phyloP scores from a whole-genome alignment of 2,888 invertebrate genomes.

The Calephelis perditalis region DNA sequence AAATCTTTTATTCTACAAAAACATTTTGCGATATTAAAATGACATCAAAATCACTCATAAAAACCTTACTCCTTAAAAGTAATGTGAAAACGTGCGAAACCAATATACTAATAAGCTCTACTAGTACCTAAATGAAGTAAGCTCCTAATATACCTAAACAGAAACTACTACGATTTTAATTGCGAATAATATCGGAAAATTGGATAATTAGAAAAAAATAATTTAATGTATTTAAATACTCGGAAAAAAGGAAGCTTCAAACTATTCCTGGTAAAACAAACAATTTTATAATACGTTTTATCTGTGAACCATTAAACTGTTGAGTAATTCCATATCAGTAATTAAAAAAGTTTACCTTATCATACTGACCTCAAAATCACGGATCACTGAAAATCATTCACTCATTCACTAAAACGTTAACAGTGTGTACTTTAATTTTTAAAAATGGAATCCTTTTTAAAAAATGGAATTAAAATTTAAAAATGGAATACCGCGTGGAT shows the following conservation, averaged over 20 bases:
- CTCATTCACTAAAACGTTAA: conserved; percentile 43
- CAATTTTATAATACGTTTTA: not conserved
- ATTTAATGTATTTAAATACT: no score
- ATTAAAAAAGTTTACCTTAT: conserved; percentile 31
- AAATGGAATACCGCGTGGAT: conserved; percentile 45
- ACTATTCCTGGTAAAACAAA: not conserved
- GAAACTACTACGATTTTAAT: not conserved
- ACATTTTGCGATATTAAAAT: no score
- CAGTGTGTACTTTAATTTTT: conserved; percentile 18
- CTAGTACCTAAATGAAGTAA: not conserved
- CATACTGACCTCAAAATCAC: conserved; percentile 53
- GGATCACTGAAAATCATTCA: conserved; percentile 43
- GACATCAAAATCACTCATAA: no score
- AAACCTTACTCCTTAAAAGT: no score
- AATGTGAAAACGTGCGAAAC: no score
- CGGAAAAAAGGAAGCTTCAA: no score
- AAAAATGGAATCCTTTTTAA: no score
- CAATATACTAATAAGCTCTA: no score
- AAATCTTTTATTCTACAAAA: no score
- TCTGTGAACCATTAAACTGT: not conserved
- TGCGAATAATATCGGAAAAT: no score
- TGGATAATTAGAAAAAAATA: no score
- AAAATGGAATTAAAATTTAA: no score
- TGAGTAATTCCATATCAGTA: conserved; percentile 3
- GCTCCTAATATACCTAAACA: not conserved